Conservation (phyloP, 2,113 vertebrate genomes). For the Grantiella picta region DNA sequence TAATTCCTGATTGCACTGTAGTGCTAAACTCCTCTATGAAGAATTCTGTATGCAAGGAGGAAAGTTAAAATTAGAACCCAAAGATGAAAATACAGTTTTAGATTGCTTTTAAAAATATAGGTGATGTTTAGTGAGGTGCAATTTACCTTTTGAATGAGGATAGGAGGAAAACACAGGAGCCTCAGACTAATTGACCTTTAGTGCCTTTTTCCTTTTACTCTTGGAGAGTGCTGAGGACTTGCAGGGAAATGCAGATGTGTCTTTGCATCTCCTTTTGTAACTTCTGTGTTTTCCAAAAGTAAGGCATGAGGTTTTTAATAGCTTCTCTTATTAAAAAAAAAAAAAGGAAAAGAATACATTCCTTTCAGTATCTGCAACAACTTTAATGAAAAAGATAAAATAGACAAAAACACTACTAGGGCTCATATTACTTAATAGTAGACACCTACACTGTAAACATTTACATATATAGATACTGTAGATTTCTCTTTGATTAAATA, state of each 20-base stretch:
- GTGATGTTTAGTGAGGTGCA: not conserved
- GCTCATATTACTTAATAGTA: not conserved
- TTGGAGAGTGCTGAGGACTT: not conserved
- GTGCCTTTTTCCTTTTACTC: not conserved
- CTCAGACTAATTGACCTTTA: not conserved
- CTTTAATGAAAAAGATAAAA: not conserved
- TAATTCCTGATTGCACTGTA: not conserved
- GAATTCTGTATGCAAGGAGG: not conserved
- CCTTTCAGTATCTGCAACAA: not conserved
- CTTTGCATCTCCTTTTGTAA: not conserved
- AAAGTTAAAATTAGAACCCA: not conserved
- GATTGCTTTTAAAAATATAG: not conserved
- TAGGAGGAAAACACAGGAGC: not conserved
- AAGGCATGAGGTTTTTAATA: not conserved
- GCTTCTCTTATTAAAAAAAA: not conserved
- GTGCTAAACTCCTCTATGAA: not conserved
- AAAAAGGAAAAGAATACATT: not conserved
- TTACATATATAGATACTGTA: not conserved
- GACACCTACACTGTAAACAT: not conserved
- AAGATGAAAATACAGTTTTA: not conserved
- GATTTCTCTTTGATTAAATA: not conserved
- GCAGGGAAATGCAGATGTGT: not conserved
- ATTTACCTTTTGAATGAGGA: not conserved
- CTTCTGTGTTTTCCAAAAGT: not conserved
- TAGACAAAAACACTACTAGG: not conserved